Base-by-base conservation (phyloP, 2,113 vertebrate species). In the Alligator sinensis region DNA sequence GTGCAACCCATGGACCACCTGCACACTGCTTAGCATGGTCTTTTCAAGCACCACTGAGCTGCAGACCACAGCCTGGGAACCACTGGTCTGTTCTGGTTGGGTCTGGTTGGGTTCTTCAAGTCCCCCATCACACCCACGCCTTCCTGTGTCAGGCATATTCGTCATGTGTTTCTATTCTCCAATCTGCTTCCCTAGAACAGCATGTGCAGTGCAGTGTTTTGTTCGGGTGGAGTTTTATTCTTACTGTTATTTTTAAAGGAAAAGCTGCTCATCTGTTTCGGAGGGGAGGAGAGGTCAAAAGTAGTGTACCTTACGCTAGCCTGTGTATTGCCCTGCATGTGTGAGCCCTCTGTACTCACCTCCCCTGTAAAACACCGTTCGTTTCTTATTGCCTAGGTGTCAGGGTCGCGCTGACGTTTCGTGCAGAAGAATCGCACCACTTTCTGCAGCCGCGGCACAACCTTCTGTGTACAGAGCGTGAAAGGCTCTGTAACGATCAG, bases 301-400 rank as follows among this genome's bases (percentile, higher is more conserved):
- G 64, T 38, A 68, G 28, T 30, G n/a, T 18, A 28, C 15, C 16
- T 64, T 72, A 47, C 34, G 75, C 58, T 3, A 38, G 78, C 57
- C 21, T 90, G 3, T 9, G 54, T 24, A 47, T n/a, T 47, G 68
- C 55, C 34, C 61, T 77, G 61, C 38, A 38, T 11, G 64, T 1
- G 8, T 15, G 21, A 76, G 15, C 10, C 5, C 75, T 64, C n/a
- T 66, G 47, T 47, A 47, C 47, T 81, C 30, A 58, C 34, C 58
- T 60, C 75, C 22, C 58, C 77, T 59, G 21, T 74, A 6, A 75
- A 75, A 38, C 3, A 54, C 54, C 22, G 84, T 96, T 91, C 77
- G 93, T 91, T 34, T 92, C 92, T 93, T 59, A 93, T 82, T 89
- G 63, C 72, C 28, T 68, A 68, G n/a, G 89, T 58, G 94, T 84